A percentile compares a stretch with the other conserved stretches of the same genome.
These are phyloP conservation scores for Apus apus DNA, from an alignment of 2,113 vertebrate genomes.

Conservation along the genomic window DNA sequence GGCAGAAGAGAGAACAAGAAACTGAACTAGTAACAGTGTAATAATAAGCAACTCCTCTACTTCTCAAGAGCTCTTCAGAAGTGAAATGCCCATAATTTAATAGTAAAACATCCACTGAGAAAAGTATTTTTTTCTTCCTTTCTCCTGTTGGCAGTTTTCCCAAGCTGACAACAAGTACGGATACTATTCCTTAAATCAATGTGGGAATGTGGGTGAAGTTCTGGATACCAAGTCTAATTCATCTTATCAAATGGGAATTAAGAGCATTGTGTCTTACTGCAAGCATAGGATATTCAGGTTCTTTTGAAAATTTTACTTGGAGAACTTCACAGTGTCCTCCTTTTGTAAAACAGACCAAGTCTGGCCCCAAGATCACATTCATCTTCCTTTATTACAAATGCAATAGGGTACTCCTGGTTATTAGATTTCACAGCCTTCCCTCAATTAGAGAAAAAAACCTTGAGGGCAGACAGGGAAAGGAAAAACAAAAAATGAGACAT, in stretches of 20 bases:
- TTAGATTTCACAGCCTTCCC: neutral
- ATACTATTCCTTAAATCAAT: neutral
- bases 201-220: neutral
- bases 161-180: neutral
- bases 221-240: neutral
- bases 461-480: neutral
- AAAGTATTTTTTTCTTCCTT: neutral
- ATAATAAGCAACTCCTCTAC: neutral
- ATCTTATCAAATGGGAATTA: neutral
- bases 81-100: neutral
- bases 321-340: accelerated
- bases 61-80: neutral
- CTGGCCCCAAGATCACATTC: neutral
- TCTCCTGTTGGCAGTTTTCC: neutral
- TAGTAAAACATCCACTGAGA: neutral
- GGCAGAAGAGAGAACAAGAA: neutral
- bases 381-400: neutral
- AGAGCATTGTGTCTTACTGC: neutral
- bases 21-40: neutral
- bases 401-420: neutral
- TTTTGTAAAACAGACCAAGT: neutral
- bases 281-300: neutral
- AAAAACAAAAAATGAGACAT: neutral
- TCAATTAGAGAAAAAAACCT: neutral
- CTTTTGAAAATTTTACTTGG: neutral